A percentile compares a stretch with the other conserved stretches of the same genome.
phyloP scores from a whole-genome alignment of 1,140 invertebrate genomes.

The Drosophila aff. region DNA sequence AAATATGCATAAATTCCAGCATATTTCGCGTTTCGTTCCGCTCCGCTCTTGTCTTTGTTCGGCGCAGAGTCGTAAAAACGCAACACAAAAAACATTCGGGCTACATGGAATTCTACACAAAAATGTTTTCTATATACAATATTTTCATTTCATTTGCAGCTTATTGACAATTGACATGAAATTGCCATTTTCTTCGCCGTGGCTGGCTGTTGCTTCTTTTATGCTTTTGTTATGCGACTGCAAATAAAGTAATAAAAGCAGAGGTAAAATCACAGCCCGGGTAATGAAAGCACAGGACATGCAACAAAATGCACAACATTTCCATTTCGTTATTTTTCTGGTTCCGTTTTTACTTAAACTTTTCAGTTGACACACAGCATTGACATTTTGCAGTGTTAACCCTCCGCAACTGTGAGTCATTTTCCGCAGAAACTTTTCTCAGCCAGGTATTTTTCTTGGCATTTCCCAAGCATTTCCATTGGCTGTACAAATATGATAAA shows the following conservation, averaged over 20 bases:
- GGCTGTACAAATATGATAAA: slow-evolving; percentile 36
- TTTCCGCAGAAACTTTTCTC: slow-evolving; percentile 14
- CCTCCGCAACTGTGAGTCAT: slow-evolving; percentile 34
- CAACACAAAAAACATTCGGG: slow-evolving; percentile 41
- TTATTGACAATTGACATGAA: slow-evolving; percentile 85
- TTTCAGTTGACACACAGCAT: slow-evolving; percentile 55
- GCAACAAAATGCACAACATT: slow-evolving; percentile 53
- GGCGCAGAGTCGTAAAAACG: slow-evolving; percentile 61
- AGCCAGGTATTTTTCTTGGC: slow-evolving; percentile 41
- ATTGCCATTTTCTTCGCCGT: slow-evolving; percentile 55
- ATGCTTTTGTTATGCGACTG: slow-evolving; percentile 75
- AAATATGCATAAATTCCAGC: slow-evolving; percentile 81
- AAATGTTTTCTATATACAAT: slow-evolving; percentile 73
- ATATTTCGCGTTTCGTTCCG: slow-evolving; percentile 53
- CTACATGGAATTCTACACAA: slow-evolving; percentile 54
- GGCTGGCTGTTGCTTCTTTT: slow-evolving; percentile 57
- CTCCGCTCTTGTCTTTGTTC: slow-evolving; percentile 27
- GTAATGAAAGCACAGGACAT: slow-evolving; percentile 47
- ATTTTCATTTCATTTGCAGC: slow-evolving; percentile 85
- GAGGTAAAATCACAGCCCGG: slow-evolving; percentile 25
- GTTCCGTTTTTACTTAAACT: slow-evolving; percentile 7
- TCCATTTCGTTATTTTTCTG: slow-evolving; percentile 24
- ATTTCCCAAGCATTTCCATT: slow-evolving; percentile 6
- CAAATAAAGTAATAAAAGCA: slow-evolving; percentile 79
- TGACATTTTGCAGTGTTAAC: slow-evolving; percentile 48